Evolutionary conservation across 2,888 invertebrate species (phyloP).

Genomic region (Hyalella azteca): DNA sequence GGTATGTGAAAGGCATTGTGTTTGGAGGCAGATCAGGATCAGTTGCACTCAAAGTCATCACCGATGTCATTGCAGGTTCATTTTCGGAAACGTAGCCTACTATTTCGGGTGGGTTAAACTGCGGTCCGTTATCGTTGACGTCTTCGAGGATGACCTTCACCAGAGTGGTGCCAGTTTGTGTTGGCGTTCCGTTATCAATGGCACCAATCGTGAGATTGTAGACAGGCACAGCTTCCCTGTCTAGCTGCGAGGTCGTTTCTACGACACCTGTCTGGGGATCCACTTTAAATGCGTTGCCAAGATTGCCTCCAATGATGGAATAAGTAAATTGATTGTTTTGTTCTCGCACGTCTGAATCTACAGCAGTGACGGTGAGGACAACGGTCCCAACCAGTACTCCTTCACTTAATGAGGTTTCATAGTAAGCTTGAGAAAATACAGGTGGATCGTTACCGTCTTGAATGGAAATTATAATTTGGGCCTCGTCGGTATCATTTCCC

Average conservation of each 20-base stretch:
- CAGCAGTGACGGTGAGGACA: conserved; percentile 79
- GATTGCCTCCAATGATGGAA: conserved; percentile 83
- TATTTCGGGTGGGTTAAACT: conserved; percentile 75
- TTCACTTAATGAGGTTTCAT: conserved; percentile 82
- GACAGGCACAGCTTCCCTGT: conserved; percentile 77
- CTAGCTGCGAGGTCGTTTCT: conserved; percentile 72
- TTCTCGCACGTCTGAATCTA: conserved; percentile 88
- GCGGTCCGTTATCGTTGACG: conserved; percentile 92
- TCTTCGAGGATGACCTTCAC: conserved; percentile 82
- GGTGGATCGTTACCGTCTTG: conserved; percentile 97
- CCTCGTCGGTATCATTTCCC: conserved; percentile 94
- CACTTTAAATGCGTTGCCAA: conserved; percentile 82
- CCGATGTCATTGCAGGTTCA: conserved; percentile 80
- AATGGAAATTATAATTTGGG: conserved; percentile 89
- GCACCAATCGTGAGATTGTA: conserved; percentile 84
- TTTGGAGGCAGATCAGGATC: conserved; percentile 91
- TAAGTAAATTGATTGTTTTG: conserved; percentile 92
- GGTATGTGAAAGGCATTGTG: conserved; percentile 86
- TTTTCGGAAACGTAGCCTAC: conserved; percentile 84
- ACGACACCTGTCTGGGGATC: conserved; percentile 86
- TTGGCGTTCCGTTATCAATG: conserved; percentile 85
- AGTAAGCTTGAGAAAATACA: conserved; percentile 80
- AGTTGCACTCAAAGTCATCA: conserved; percentile 83
- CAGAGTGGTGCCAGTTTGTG: conserved; percentile 88
- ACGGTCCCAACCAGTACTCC: conserved; percentile 76